These are phyloP conservation scores for Tachuris rubrigastra DNA, from an alignment of 2,113 vertebrate genomes.

Conservation along the genomic window DNA sequence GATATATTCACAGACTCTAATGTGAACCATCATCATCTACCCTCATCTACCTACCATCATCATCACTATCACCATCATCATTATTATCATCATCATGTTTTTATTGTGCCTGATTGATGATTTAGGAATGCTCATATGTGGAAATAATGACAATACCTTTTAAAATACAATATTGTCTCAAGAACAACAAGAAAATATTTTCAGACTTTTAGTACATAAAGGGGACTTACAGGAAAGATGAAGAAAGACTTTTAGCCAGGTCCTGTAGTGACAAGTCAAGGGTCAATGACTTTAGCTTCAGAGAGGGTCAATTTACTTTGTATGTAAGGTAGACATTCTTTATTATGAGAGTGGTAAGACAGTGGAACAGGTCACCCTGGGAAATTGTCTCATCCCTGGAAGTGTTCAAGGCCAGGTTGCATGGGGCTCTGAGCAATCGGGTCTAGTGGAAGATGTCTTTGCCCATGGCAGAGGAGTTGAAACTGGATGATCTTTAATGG, in stretches of 20 bases:
- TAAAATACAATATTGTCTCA: background rate
- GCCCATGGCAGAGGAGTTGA: background rate
- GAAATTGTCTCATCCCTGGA: background rate
- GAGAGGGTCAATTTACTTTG: background rate
- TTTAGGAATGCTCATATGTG: background rate
- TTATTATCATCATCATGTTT: background rate
- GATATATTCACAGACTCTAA: background rate
- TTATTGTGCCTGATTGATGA: background rate
- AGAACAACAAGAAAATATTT: background rate
- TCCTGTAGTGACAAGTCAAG: background rate
- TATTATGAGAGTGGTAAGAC: rapidly evolving
- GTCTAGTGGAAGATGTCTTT: background rate
- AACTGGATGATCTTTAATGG: background rate
- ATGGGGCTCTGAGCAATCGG: background rate
- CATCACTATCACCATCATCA: background rate
- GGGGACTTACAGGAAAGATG: background rate
- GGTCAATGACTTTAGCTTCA: background rate
- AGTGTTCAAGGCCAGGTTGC: background rate
- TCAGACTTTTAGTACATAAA: background rate
- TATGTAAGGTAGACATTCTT: background rate
- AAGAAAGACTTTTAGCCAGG: background rate
- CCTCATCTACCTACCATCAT: background rate
- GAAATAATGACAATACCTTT: background rate
- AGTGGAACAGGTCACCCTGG: background rate
- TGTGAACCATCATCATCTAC: background rate